Conservation (phyloP, 2,113 vertebrate species). For the Equus quagga region DNA sequence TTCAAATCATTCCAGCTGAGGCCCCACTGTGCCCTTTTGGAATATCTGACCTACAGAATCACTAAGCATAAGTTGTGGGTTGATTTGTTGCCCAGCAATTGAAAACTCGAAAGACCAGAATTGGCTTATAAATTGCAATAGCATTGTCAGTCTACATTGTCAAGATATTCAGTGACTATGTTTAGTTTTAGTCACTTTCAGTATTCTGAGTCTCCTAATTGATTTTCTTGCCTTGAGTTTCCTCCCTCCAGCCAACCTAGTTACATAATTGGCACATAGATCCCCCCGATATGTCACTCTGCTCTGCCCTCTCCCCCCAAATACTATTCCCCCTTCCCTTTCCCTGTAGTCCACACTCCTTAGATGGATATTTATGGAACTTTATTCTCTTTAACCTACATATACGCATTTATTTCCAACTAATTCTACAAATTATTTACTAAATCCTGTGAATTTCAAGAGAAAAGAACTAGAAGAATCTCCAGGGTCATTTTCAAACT, state of each 20-base stretch:
- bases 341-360: background rate
- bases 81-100: background rate
- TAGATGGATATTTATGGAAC: background rate
- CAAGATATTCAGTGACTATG: background rate
- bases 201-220: background rate
- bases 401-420: background rate
- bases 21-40: background rate
- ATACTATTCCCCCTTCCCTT: background rate
- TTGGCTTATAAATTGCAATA: background rate
- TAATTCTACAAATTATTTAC: background rate
- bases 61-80: background rate
- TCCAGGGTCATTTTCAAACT: background rate
- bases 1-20: background rate
- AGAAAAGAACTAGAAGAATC: background rate
- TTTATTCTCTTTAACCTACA: background rate
- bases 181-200: background rate
- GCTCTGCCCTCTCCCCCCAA: fast-evolving
- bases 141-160: background rate
- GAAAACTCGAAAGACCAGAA: background rate
- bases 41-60: background rate
- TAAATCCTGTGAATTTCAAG: background rate
- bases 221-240: background rate
- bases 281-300: background rate
- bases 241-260: background rate
- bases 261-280: background rate